Conservation (phyloP, 2,888 invertebrate genomes). For the Diplazon laetatorius region DNA sequence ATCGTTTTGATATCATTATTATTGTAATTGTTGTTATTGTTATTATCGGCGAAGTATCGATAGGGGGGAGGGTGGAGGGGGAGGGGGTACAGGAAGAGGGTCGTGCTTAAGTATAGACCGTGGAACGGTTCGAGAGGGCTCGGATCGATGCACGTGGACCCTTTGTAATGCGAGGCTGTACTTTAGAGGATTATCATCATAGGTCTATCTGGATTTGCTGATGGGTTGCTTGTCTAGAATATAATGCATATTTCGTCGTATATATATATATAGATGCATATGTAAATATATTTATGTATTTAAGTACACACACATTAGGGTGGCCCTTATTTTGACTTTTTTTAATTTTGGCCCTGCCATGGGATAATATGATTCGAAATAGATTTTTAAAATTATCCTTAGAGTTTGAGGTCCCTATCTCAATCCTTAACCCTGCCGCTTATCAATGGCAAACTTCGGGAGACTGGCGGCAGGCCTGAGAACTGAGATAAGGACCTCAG, state of each 20-base stretch:
- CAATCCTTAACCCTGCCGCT: too few species aligned
- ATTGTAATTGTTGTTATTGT: background rate
- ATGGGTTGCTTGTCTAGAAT: conserved; percentile 6
- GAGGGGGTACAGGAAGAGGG: background rate
- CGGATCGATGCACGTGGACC: conserved; percentile 42
- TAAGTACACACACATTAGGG: too few species aligned
- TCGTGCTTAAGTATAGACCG: background rate
- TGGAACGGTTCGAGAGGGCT: background rate
- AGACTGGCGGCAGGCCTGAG: too few species aligned
- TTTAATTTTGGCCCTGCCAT: too few species aligned
- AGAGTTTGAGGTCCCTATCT: too few species aligned
- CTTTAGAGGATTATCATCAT: conserved; percentile 16
- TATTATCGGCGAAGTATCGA: conserved; percentile 27
- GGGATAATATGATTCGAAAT: too few species aligned
- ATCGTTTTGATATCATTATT: conserved; percentile 1
- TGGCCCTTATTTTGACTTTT: too few species aligned
- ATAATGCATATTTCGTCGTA: background rate
- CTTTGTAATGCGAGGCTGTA: conserved; percentile 25
- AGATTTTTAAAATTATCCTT: too few species aligned
- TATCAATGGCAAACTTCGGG: too few species aligned
- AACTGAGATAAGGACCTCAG: too few species aligned
- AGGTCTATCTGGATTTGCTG: background rate
- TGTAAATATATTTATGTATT: too few species aligned
- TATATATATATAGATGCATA: background rate
- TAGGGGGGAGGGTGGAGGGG: background rate